phyloP scores from a whole-genome alignment of 2,113 vertebrate species.

The Boulengeromyrus knoepffleri region DNA sequence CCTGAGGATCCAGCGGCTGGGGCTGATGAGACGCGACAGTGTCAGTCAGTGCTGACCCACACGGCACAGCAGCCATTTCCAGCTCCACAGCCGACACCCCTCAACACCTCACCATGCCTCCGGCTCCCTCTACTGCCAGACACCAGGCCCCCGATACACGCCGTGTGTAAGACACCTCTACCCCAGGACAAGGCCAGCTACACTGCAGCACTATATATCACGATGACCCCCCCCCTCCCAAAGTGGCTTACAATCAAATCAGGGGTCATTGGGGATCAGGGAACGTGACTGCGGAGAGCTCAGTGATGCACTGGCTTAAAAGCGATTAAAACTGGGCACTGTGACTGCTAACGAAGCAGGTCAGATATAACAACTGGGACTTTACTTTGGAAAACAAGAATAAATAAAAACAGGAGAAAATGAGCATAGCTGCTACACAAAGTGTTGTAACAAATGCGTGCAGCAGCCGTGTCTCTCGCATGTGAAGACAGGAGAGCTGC shows the following conservation, averaged over 20 bases:
- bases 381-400: background rate
- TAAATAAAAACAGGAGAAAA: background rate
- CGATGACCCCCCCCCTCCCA: background rate
- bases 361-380: background rate
- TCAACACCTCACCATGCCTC: background rate
- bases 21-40: background rate
- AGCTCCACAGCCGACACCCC: background rate
- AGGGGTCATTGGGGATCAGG: background rate
- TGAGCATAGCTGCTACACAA: background rate
- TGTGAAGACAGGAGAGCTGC: background rate
- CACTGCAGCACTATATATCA: background rate
- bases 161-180: background rate
- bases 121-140: background rate
- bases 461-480: background rate
- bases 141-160: background rate
- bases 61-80: background rate
- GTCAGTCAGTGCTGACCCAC: no score
- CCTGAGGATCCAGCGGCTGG: constrained; percentile 60
- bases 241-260: background rate
- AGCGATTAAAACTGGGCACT: background rate
- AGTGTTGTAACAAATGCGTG: background rate
- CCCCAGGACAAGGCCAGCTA: background rate
- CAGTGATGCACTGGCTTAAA: background rate
- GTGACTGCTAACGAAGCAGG: background rate
- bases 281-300: background rate